Evolutionary conservation across 2,888 invertebrate genomes (phyloP).

Genomic region (Harpalus rubripes): DNA sequence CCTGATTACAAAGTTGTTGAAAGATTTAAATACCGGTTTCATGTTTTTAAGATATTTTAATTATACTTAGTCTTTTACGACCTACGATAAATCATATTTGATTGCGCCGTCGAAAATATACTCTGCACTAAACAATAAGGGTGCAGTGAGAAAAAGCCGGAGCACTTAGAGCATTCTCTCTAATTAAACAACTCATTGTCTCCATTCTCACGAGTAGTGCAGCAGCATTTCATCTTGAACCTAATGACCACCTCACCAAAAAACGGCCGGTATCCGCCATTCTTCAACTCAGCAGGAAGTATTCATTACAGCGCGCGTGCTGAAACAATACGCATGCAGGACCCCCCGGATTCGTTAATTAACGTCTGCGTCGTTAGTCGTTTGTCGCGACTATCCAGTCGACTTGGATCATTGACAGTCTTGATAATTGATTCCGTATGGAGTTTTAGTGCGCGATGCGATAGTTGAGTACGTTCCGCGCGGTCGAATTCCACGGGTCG

Average conservation of each 20-base stretch:
- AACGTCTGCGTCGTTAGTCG: slow-evolving; percentile 51
- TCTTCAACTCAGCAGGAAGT: slow-evolving; percentile 39
- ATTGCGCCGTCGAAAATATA: not conserved
- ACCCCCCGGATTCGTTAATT: slow-evolving; percentile 59
- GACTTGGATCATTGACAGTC: slow-evolving; percentile 41
- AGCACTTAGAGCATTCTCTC: not conserved
- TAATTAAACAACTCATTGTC: slow-evolving; percentile 46
- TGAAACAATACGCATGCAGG: slow-evolving; percentile 60
- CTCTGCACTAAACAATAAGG: not conserved
- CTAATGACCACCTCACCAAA: slow-evolving; percentile 32
- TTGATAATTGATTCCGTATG: slow-evolving; percentile 45
- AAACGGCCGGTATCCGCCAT: slow-evolving; percentile 23
- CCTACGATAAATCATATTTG: not conserved
- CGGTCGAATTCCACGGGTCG: too few relatives aligned
- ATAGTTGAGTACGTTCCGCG: too few relatives aligned
- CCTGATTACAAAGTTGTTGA: too few relatives aligned
- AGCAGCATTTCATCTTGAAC: slow-evolving; percentile 43
- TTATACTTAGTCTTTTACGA: not conserved
- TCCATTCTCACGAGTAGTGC: not conserved
- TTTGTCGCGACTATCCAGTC: slow-evolving; percentile 39
- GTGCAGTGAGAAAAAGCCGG: not conserved
- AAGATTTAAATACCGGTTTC: not conserved
- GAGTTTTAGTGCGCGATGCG: slow-evolving; percentile 57
- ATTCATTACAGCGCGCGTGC: slow-evolving; percentile 43
- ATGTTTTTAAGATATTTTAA: not conserved